Percentiles rank a stretch among this genome's conserved stretches.
These are phyloP conservation scores for Drosophila setifemur DNA, from an alignment of 1,140 invertebrate genomes.

Conservation along the genomic window DNA sequence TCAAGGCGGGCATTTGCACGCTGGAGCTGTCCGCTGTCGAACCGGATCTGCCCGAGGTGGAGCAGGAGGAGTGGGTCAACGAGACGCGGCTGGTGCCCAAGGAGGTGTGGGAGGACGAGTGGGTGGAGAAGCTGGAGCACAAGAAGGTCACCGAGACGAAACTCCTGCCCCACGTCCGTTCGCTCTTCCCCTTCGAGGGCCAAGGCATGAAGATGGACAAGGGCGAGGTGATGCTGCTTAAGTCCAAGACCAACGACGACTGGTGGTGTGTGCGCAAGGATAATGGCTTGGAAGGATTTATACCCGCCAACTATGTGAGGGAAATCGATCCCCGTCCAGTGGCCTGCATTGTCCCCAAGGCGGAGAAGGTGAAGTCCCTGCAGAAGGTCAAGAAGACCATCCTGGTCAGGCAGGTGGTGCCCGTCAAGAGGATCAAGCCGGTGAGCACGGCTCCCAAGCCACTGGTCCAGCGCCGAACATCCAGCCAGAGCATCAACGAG, in stretches of 20 bases:
- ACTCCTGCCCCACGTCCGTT: constrained; percentile 90
- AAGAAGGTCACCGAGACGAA: constrained; percentile 93
- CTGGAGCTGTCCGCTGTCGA: constrained; percentile 88
- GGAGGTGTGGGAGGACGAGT: constrained; percentile 95
- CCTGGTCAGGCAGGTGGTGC: constrained; percentile 92
- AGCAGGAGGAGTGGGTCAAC: constrained; percentile 90
- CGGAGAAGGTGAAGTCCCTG: constrained; percentile 91
- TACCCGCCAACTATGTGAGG: constrained; percentile 98
- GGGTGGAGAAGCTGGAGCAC: constrained; percentile 92
- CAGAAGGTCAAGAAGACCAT: constrained; percentile 95
- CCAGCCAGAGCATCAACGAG: constrained; percentile 74
- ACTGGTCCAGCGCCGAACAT: constrained; percentile 82
- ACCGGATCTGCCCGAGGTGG: constrained; percentile 86
- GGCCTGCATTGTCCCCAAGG: constrained; percentile 89
- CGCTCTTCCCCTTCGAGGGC: constrained; percentile 95
- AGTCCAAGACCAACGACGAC: constrained; percentile 97
- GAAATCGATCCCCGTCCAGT: constrained; percentile 95
- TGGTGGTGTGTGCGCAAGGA: constrained; percentile 99
- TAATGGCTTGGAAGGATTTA: constrained; percentile 96
- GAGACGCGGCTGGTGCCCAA: constrained; percentile 92
- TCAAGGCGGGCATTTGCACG: constrained; percentile 90
- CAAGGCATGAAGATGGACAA: constrained; percentile 97
- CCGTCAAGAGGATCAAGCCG: constrained; percentile 86
- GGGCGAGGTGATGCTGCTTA: constrained; percentile 94
- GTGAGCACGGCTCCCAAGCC: constrained; percentile 83